Conservation (phyloP, 2,113 vertebrate species). For the Ciconia stormi region DNA sequence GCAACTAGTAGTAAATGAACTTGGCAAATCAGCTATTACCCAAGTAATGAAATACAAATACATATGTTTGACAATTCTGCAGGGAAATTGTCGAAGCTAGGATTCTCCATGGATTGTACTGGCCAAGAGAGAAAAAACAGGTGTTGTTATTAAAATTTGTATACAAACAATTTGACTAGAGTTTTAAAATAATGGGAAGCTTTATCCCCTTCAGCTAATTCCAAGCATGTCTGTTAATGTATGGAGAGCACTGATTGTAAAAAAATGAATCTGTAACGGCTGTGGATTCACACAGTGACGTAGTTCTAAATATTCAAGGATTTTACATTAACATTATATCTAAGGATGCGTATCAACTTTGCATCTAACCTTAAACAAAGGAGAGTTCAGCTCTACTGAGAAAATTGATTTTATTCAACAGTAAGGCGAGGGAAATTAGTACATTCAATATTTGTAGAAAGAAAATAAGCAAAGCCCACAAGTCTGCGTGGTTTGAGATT, state of each 20-base stretch:
- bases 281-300: constrained; percentile 59
- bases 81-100: constrained; percentile 74
- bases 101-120: constrained; percentile 74
- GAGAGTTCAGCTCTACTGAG: constrained; percentile 78
- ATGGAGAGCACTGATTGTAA: constrained; percentile 68
- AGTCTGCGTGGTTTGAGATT: constrained; percentile 77
- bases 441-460: constrained; percentile 84
- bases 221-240: constrained; percentile 63
- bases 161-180: constrained; percentile 75
- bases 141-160: constrained; percentile 78
- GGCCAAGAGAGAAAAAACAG: constrained; percentile 80
- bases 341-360: constrained; percentile 73
- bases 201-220: constrained; percentile 61
- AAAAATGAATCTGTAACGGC: constrained; percentile 68
- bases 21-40: constrained; percentile 82
- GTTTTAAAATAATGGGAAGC: constrained; percentile 74
- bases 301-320: constrained; percentile 75
- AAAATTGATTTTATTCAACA: constrained; percentile 82
- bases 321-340: constrained; percentile 72
- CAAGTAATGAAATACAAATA: constrained; percentile 85
- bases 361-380: constrained; percentile 81
- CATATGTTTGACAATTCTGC: constrained; percentile 83
- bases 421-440: constrained; percentile 82
- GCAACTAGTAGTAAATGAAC: constrained; percentile 84
- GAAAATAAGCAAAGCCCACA: constrained; percentile 78